phyloP scores from a whole-genome alignment of 2,113 vertebrate species.

The Alligator mississippiensis region DNA sequence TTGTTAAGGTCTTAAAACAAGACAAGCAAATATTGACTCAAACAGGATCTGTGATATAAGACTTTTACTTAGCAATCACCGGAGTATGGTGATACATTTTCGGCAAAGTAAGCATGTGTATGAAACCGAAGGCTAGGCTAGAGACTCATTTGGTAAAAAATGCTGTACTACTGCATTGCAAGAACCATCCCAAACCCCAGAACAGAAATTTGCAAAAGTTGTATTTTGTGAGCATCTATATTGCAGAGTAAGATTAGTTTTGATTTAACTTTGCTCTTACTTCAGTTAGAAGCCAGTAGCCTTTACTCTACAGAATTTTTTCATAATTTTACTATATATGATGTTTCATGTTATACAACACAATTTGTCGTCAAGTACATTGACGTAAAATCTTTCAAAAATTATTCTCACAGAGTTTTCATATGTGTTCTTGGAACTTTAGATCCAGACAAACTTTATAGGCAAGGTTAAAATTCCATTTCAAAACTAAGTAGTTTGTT shows the following conservation, averaged over 20 bases:
- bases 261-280: not conserved
- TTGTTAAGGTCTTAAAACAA: conserved; percentile 2
- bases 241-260: not conserved
- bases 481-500: not conserved
- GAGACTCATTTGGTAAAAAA: not conserved
- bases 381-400: not conserved
- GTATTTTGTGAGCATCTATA: not conserved
- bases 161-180: not conserved
- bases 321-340: accelerated
- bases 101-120: not conserved
- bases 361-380: conserved; percentile 37
- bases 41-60: not conserved
- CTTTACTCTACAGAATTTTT: not conserved
- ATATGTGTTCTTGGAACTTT: not conserved
- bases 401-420: not conserved
- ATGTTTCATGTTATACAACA: conserved; percentile 28
- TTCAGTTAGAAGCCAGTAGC: not conserved
- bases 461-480: not conserved
- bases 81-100: not conserved
- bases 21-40: conserved; percentile 33
- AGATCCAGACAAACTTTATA: not conserved
- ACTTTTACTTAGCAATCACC: conserved; percentile 14
- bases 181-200: not conserved
- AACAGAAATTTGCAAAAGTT: not conserved
- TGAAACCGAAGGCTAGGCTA: not conserved